These are phyloP conservation scores for Plebejus anna DNA, from an alignment of 2,888 invertebrate genomes.

Conservation along the genomic window DNA sequence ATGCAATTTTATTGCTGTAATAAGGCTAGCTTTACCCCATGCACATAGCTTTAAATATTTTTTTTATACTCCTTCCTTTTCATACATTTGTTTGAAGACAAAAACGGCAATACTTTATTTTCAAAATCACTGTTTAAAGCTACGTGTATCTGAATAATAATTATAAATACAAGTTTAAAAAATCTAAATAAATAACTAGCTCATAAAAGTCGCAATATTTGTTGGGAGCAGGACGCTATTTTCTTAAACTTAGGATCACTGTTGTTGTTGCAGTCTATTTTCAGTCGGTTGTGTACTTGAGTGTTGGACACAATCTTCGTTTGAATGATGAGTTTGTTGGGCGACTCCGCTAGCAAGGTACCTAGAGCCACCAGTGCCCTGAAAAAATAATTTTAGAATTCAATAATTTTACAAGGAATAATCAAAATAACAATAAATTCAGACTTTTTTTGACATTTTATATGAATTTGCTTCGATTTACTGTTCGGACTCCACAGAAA, in stretches of 20 bases:
- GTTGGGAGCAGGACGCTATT: slow-evolving; percentile 64
- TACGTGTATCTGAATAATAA: not conserved
- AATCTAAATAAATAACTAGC: slow-evolving; percentile 41
- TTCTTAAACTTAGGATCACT: slow-evolving; percentile 58
- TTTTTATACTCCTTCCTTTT: not conserved
- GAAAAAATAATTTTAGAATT: slow-evolving; percentile 35
- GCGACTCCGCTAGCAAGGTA: slow-evolving; percentile 81
- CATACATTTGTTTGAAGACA: not conserved
- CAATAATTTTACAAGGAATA: no score
- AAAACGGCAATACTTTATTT: not conserved
- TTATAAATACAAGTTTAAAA: not conserved
- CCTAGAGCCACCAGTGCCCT: slow-evolving; percentile 88
- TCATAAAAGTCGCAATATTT: slow-evolving; percentile 67
- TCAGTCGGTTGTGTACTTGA: slow-evolving; percentile 61
- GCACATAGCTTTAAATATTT: not conserved
- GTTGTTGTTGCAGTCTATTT: slow-evolving; percentile 51
- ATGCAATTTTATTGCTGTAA: slow-evolving; percentile 21
- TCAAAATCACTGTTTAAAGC: not conserved
- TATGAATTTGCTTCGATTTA: no score
- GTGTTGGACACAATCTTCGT: slow-evolving; percentile 60
- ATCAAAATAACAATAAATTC: no score
- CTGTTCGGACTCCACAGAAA: no score
- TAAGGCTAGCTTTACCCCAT: not conserved
- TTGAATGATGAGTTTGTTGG: slow-evolving; percentile 62
- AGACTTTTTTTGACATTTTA: no score